These are phyloP conservation scores for Cordilura impudica DNA, from an alignment of 2,888 invertebrate species.

Conservation along the genomic window DNA sequence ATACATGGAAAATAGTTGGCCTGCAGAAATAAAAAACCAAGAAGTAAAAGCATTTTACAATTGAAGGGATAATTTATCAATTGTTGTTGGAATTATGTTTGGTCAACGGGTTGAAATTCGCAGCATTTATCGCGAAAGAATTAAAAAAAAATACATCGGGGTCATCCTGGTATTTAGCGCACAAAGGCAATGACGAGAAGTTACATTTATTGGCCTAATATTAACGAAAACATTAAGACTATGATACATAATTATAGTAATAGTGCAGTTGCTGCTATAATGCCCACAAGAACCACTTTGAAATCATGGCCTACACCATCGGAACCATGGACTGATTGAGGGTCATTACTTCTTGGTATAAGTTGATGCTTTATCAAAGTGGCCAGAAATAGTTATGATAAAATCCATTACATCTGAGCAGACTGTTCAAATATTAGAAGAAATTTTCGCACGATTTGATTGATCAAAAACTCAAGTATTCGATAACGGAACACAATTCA, in stretches of 20 bases:
- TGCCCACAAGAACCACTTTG: conserved; percentile 64
- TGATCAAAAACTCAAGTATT: conserved; percentile 30
- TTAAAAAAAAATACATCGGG: no score
- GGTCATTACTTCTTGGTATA: conserved; percentile 69
- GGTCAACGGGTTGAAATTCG: no score
- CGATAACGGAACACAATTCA: conserved; percentile 36
- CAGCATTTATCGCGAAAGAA: no score
- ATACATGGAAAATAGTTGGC: no score
- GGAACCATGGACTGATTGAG: conserved; percentile 67
- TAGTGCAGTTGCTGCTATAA: conserved; percentile 65
- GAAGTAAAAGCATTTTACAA: no score
- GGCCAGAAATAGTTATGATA: conserved; percentile 71
- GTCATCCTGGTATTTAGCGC: conserved; percentile 53
- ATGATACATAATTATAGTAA: conserved; percentile 62
- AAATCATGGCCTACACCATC: conserved; percentile 64
- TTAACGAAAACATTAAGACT: conserved; percentile 69
- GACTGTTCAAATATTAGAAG: conserved; percentile 23
- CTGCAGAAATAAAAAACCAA: no score
- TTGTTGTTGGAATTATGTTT: no score
- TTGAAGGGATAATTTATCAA: no score
- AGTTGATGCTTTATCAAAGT: conserved; percentile 76
- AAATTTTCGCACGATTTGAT: no score
- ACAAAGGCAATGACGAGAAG: conserved; percentile 67
- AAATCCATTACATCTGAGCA: conserved; percentile 9
- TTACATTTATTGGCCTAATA: no score